These are phyloP conservation scores for Alectoris magna DNA, from an alignment of 2,797 vertebrate species.

Conservation along the genomic window DNA sequence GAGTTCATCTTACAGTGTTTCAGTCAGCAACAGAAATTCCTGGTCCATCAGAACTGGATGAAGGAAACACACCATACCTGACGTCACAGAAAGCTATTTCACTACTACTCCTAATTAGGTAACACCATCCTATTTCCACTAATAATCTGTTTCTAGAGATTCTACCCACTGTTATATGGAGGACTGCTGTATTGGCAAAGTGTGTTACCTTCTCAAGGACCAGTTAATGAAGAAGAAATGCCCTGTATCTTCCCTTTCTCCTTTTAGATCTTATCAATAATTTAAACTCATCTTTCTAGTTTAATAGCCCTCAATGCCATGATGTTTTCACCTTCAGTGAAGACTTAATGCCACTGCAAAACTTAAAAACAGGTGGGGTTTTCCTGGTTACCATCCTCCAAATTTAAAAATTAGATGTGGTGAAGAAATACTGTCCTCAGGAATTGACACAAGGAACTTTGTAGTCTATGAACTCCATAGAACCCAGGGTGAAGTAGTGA, in stretches of 20 bases:
- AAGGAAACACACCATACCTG: not conserved
- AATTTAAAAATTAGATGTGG: not conserved
- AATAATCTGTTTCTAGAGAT: not conserved
- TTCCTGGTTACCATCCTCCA: not conserved
- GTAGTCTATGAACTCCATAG: not conserved
- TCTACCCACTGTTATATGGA: not conserved
- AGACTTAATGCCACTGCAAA: not conserved
- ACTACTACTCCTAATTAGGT: not conserved
- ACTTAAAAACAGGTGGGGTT: not conserved
- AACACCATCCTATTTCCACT: not conserved
- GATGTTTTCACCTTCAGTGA: not conserved
- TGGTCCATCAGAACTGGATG: not conserved
- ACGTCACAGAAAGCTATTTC: not conserved
- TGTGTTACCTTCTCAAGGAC: not conserved
- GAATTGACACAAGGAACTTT: not conserved
- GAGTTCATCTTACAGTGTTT: not conserved
- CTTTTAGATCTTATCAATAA: not conserved
- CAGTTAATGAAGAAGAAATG: not conserved
- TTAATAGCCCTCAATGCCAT: not conserved
- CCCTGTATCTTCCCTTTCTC: not conserved
- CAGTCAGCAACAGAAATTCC: not conserved
- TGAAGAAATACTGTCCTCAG: not conserved
- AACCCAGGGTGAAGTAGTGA: not conserved
- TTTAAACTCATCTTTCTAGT: not conserved
- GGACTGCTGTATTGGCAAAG: not conserved